A percentile compares a stretch with the other conserved stretches of the same genome.
Evolutionary conservation across 2,113 vertebrate genomes (phyloP).

Genomic region (Mus musculus): DNA sequence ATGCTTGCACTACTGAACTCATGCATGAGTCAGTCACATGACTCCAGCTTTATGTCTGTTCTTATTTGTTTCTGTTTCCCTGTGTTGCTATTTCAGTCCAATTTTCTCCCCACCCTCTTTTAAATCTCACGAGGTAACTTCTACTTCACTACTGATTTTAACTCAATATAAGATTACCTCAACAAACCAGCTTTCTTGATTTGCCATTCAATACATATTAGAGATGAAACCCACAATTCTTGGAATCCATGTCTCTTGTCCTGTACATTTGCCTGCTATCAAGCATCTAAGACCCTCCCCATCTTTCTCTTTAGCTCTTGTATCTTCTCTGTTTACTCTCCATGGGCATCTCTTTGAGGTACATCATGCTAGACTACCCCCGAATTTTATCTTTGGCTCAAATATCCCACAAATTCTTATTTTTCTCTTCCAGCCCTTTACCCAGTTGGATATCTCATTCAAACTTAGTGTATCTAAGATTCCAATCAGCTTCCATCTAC

Average conservation of each 20-base stretch:
- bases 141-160: neutral
- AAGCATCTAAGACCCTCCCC: fast-evolving
- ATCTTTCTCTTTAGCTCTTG: neutral
- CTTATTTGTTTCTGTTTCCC: neutral
- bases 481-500: neutral
- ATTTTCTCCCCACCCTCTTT: no score
- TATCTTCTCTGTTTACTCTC: neutral
- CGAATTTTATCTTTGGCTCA: neutral
- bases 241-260: fast-evolving
- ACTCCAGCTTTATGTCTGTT: neutral
- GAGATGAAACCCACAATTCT: neutral
- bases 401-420: neutral
- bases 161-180: neutral
- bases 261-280: fast-evolving
- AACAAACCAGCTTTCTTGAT: neutral
- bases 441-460: neutral
- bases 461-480: neutral
- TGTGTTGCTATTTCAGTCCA: neutral
- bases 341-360: neutral
- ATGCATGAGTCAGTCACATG: neutral
- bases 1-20: neutral
- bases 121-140: neutral
- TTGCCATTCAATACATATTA: neutral
- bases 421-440: neutral
- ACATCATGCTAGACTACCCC: neutral